These are phyloP conservation scores for Peromyscus maniculatus DNA, from an alignment of 2,113 vertebrate genomes.

Conservation along the genomic window DNA sequence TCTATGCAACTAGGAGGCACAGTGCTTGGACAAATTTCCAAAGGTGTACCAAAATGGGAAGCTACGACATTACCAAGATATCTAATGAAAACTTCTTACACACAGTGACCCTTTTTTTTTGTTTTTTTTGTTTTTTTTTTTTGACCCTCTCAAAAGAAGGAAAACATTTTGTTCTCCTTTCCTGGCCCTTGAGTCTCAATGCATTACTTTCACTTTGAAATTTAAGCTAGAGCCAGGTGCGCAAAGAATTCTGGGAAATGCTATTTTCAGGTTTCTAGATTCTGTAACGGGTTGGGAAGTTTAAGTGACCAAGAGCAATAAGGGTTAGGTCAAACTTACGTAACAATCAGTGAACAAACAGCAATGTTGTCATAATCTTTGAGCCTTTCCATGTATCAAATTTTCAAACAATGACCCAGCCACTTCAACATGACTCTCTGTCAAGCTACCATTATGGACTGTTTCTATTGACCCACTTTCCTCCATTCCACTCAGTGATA, in stretches of 20 bases:
- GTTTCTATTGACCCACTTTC: conserved; percentile 42
- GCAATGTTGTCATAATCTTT: background rate
- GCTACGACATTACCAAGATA: background rate
- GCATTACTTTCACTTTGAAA: background rate
- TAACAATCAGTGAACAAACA: background rate
- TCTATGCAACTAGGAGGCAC: background rate
- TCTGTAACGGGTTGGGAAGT: background rate
- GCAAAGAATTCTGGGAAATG: background rate
- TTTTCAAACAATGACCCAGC: background rate
- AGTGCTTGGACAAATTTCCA: background rate
- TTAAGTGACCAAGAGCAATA: background rate
- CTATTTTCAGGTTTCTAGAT: background rate
- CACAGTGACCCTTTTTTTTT: background rate
- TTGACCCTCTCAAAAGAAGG: background rate
- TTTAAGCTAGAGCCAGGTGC: background rate
- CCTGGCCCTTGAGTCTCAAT: background rate
- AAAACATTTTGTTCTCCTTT: background rate
- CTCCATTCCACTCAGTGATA: background rate
- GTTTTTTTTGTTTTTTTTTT: too few relatives aligned
- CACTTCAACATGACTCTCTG: background rate
- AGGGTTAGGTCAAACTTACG: background rate
- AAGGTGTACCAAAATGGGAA: rapidly evolving
- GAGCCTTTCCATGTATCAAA: background rate
- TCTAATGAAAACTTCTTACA: background rate
- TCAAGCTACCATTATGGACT: background rate